Percentiles rank a stretch among this genome's conserved stretches.
Conservation (phyloP, 2,888 invertebrate species). For the Labia minor region DNA sequence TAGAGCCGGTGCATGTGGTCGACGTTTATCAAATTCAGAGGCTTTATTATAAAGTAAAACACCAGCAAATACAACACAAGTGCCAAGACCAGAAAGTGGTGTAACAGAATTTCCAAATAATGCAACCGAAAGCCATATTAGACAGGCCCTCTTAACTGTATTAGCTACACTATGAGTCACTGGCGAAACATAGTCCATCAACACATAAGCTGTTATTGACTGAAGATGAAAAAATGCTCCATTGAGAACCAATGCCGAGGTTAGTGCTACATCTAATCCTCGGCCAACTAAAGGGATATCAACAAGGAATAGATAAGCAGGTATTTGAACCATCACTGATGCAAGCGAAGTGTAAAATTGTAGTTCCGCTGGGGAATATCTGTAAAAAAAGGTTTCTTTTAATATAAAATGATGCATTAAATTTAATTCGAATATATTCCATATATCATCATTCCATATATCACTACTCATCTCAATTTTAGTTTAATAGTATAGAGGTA, state of each 20-base stretch:
- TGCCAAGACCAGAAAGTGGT: conserved; percentile 58
- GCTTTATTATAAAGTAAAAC: conserved; percentile 65
- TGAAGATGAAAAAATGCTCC: conserved; percentile 70
- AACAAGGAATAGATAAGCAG: conserved; percentile 54
- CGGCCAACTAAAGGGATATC: conserved; percentile 43
- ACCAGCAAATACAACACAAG: conserved; percentile 56
- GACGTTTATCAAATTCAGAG: conserved; percentile 43
- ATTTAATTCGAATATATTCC: conserved; percentile 14
- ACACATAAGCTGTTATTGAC: conserved; percentile 66
- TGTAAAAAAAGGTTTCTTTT: conserved; percentile 14
- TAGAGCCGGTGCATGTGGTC: background rate
- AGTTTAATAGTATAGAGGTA: no score
- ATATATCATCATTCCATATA: no score
- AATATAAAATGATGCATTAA: background rate
- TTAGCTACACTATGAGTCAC: conserved; percentile 74
- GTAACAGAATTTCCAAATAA: conserved; percentile 66
- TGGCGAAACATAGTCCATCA: conserved; percentile 69
- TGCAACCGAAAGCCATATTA: conserved; percentile 65
- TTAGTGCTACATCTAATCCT: conserved; percentile 38
- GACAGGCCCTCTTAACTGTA: conserved; percentile 64
- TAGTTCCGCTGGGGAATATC: conserved; percentile 51
- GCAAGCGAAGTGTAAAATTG: conserved; percentile 69
- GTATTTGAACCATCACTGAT: conserved; percentile 60
- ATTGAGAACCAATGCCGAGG: conserved; percentile 52
- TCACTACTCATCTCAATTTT: background rate